A percentile compares a stretch with the other conserved stretches of the same genome.
Evolutionary conservation across 2,113 vertebrate genomes (phyloP).

Genomic region (Grammomys dolichurus): DNA sequence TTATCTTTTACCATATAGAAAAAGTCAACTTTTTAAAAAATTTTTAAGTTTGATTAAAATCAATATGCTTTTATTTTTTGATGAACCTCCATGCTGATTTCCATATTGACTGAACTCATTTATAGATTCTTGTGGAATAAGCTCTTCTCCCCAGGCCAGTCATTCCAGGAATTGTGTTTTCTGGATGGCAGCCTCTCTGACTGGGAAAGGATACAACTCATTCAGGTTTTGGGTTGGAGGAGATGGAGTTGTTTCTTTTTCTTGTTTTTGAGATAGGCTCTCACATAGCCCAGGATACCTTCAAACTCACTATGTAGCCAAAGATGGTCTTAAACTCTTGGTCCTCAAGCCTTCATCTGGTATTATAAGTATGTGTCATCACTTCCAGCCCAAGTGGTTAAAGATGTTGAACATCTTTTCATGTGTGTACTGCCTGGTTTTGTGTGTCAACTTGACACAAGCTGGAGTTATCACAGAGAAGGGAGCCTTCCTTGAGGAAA

Average conservation of each 20-base stretch:
- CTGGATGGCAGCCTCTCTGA: background rate
- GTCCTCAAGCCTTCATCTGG: background rate
- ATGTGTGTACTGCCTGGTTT: background rate
- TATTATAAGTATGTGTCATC: background rate
- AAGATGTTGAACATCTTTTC: background rate
- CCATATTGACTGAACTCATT: background rate
- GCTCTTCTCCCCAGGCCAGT: background rate
- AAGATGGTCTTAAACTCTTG: background rate
- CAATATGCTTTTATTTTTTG: background rate
- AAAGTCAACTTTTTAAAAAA: background rate
- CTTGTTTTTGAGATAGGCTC: background rate
- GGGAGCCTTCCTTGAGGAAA: too few relatives aligned
- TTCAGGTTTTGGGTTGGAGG: background rate
- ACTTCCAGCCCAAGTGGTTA: background rate
- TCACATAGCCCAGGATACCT: background rate
- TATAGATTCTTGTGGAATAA: background rate
- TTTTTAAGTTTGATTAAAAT: conserved; percentile 16
- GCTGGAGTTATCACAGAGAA: too few relatives aligned
- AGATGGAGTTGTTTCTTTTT: background rate
- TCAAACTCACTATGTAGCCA: background rate
- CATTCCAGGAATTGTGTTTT: background rate
- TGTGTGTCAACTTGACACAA: too few relatives aligned
- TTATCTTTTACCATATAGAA: background rate
- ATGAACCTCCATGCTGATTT: background rate
- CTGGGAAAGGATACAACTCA: background rate